Conservation (phyloP, 2,888 invertebrate species). For the Dryococelus australis region DNA sequence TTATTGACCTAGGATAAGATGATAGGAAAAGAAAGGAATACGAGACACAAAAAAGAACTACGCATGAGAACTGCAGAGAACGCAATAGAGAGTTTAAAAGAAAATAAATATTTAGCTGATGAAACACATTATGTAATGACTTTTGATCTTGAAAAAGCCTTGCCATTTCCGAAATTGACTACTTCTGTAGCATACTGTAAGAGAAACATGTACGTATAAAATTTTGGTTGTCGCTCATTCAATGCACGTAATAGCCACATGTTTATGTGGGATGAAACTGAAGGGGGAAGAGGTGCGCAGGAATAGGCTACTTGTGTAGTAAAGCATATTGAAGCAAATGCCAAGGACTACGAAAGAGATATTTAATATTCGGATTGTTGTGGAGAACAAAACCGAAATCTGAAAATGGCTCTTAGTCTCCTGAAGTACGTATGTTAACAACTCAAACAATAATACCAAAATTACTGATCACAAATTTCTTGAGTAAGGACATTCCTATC, state of each 20-base stretch:
- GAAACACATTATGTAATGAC: constrained; percentile 17
- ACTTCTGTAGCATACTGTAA: constrained; percentile 41
- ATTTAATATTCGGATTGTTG: constrained; percentile 31
- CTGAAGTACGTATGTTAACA: constrained; percentile 9
- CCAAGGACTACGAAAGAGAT: constrained; percentile 12
- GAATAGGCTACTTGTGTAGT: neutral
- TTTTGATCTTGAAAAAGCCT: constrained; percentile 17
- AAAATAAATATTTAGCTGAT: neutral
- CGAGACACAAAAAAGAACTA: too few relatives aligned
- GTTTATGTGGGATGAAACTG: neutral
- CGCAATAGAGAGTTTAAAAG: constrained; percentile 12
- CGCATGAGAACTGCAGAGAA: constrained; percentile 13
- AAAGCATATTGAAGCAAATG: neutral
- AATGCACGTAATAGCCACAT: neutral
- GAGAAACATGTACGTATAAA: constrained; percentile 33
- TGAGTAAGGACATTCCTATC: constrained; percentile 34
- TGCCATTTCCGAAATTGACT: neutral
- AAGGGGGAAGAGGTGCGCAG: neutral
- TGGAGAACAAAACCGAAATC: constrained; percentile 34
- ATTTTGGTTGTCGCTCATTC: constrained; percentile 19
- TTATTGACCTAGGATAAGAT: too few relatives aligned
- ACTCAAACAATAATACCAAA: constrained; percentile 11
- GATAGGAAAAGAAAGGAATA: too few relatives aligned
- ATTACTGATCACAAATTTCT: constrained; percentile 31
- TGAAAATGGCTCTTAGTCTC: constrained; percentile 30